Conservation (phyloP, 1,140 invertebrate genomes). For the Lordiphosa stackelbergi region DNA sequence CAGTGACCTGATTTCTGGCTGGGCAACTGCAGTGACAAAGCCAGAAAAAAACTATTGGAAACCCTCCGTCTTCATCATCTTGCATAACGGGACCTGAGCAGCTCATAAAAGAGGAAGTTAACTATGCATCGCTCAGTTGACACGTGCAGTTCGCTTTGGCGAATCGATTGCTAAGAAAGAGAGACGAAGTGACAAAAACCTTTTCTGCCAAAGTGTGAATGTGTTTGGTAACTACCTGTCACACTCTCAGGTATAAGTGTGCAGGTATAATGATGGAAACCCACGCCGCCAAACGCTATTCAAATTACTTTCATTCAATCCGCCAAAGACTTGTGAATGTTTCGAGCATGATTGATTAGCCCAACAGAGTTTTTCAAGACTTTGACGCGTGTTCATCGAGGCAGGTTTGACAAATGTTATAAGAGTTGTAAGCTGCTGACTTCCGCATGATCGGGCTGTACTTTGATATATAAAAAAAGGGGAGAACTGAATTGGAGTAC, state of each 20-base stretch:
- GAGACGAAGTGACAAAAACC: slow-evolving; percentile 4
- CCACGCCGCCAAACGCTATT: slow-evolving; percentile 43
- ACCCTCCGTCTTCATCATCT: slow-evolving; percentile 31
- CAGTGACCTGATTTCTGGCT: slow-evolving; percentile 26
- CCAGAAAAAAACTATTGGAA: slow-evolving; percentile 22
- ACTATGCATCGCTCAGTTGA: slow-evolving; percentile 36
- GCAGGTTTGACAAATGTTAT: slow-evolving; percentile 16
- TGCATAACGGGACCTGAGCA: slow-evolving; percentile 43
- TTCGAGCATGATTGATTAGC: slow-evolving; percentile 14
- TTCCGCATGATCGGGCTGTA: slow-evolving; percentile 4
- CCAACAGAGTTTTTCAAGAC: not conserved
- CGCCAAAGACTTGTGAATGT: slow-evolving; percentile 13
- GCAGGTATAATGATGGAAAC: slow-evolving; percentile 1
- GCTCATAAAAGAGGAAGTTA: slow-evolving; percentile 21
- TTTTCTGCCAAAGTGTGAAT: slow-evolving; percentile 44
- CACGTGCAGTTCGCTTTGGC: slow-evolving; percentile 29
- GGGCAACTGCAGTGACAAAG: slow-evolving; percentile 20
- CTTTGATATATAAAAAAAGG: too few relatives aligned
- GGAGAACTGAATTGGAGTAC: not conserved
- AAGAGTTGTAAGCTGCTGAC: slow-evolving; percentile 10
- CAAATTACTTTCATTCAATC: slow-evolving; percentile 35
- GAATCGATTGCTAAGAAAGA: not conserved
- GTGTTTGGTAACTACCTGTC: slow-evolving; percentile 42
- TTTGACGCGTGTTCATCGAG: slow-evolving; percentile 13
- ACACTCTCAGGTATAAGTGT: not conserved